Conservation (phyloP, 2,797 vertebrate species). For the Rhinatrema bivittatum region DNA sequence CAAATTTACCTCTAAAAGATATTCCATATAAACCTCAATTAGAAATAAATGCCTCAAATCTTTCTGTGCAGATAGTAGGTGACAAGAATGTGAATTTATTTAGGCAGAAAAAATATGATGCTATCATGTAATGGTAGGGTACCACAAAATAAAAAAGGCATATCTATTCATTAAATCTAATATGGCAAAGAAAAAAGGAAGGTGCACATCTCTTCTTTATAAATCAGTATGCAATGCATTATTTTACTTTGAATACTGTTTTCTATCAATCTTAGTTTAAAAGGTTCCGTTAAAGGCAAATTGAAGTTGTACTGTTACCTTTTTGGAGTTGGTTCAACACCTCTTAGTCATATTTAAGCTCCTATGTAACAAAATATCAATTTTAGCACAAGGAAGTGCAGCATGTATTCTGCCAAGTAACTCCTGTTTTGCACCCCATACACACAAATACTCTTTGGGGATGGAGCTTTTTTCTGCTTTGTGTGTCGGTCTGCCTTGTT, state of each 20-base stretch:
- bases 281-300: constrained; percentile 36
- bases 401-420: too few relatives aligned
- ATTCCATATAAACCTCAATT: constrained; percentile 75
- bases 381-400: too few relatives aligned
- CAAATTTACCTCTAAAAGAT: constrained; percentile 87
- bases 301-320: constrained; percentile 30
- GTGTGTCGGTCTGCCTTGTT: too few relatives aligned
- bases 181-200: constrained; percentile 57
- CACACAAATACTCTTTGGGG: too few relatives aligned
- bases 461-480: too few relatives aligned
- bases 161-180: constrained; percentile 65
- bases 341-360: too few relatives aligned
- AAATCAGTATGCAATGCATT: constrained; percentile 52
- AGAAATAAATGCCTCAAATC: constrained; percentile 69
- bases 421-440: too few relatives aligned
- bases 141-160: constrained; percentile 59
- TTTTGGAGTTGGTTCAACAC: too few relatives aligned
- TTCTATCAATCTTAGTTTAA: constrained; percentile 54
- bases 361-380: too few relatives aligned
- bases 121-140: constrained; percentile 64
- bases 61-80: constrained; percentile 56
- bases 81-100: constrained; percentile 69
- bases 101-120: constrained; percentile 55
- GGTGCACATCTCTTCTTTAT: constrained; percentile 49
- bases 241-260: constrained; percentile 50